A percentile compares a stretch with the other conserved stretches of the same genome.
Evolutionary conservation across 2,888 invertebrate species (phyloP).

Genomic region (Neoitamus cyanurus): DNA sequence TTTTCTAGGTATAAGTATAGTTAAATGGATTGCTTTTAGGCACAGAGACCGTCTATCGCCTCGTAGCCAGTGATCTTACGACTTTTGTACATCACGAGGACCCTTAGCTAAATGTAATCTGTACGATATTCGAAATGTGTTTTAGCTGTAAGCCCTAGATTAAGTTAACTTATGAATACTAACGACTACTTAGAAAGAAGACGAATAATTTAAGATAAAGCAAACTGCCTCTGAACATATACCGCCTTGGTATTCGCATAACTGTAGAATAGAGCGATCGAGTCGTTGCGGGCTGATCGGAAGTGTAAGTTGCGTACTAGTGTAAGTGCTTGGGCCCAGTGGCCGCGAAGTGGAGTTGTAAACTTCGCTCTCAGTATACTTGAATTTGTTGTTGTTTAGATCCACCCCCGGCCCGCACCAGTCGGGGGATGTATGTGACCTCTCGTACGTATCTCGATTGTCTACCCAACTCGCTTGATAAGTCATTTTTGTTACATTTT

Average conservation of each 20-base stretch:
- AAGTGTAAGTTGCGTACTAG: not conserved
- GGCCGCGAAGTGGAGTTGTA: not conserved
- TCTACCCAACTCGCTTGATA: not conserved
- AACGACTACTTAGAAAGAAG: not conserved
- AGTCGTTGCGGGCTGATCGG: not conserved
- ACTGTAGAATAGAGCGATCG: not conserved
- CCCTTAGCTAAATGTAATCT: not conserved
- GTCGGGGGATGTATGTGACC: not conserved
- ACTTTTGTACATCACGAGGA: not conserved
- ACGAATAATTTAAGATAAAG: not conserved
- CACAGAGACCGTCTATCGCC: not conserved
- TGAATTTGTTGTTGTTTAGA: constrained; percentile 21
- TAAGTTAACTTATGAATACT: not conserved
- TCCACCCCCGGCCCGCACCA: not conserved
- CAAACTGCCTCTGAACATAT: not conserved
- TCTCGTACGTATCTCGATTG: not conserved
- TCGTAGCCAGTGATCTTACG: not conserved
- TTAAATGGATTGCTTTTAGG: not conserved
- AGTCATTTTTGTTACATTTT: constrained; percentile 24
- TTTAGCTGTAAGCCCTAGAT: not conserved
- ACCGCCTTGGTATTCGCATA: constrained; percentile 10
- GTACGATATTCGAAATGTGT: not conserved
- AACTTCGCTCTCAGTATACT: constrained; percentile 21
- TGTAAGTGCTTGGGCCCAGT: not conserved
- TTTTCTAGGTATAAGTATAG: not conserved